phyloP scores from a whole-genome alignment of 2,888 invertebrate genomes.

The Gastracanthus pulcherrimus region DNA sequence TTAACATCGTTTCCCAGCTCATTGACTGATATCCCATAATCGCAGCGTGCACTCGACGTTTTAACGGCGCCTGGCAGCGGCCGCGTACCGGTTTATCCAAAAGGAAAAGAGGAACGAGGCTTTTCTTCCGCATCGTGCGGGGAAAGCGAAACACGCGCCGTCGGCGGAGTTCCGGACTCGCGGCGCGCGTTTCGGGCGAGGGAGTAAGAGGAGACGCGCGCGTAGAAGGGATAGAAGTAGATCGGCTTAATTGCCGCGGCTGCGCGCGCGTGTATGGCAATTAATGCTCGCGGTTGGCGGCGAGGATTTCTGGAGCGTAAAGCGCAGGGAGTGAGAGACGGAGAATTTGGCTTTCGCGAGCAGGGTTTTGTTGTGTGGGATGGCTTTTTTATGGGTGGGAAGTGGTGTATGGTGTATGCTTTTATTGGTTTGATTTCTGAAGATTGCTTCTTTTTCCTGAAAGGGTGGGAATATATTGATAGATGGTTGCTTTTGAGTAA shows the following conservation, averaged over 20 bases:
- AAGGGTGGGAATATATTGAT: too few relatives aligned
- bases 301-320: constrained; percentile 35
- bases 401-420: background rate
- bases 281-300: background rate
- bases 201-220: background rate
- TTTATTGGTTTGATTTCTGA: too few relatives aligned
- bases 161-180: constrained; percentile 26
- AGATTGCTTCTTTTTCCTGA: too few relatives aligned
- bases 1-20: background rate
- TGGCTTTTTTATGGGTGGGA: background rate
- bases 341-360: background rate
- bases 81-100: background rate
- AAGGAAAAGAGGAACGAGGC: background rate
- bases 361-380: background rate
- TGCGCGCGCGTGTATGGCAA: constrained; percentile 16
- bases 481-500: too few relatives aligned
- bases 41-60: background rate
- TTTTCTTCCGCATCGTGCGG: constrained; percentile 29
- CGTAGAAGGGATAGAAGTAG: constrained; percentile 35
- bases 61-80: background rate
- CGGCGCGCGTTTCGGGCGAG: background rate
- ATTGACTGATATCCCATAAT: constrained; percentile 4
- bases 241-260: constrained; percentile 32
- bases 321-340: background rate
- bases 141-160: constrained; percentile 44